A percentile compares a stretch with the other conserved stretches of the same genome.
Conservation (phyloP, 2,888 invertebrate genomes). For the Ecliptopera silaceata region DNA sequence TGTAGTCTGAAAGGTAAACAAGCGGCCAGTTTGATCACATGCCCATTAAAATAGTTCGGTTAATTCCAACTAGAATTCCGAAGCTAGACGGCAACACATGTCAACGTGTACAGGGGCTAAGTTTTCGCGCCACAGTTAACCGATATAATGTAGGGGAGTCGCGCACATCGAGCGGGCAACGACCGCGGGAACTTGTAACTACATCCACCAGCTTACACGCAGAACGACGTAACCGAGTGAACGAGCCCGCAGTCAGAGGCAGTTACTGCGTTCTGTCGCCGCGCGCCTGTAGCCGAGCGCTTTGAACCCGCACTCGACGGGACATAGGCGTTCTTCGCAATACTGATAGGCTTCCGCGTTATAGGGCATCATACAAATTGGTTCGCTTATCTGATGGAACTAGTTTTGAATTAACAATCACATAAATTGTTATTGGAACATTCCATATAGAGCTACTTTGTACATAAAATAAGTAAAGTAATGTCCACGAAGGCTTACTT, state of each 20-base stretch:
- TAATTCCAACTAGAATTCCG: constrained; percentile 1
- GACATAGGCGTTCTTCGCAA: constrained; percentile 62
- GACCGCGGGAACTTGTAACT: constrained; percentile 82
- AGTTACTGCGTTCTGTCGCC: constrained; percentile 50
- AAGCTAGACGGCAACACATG: constrained; percentile 25
- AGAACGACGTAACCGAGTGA: constrained; percentile 60
- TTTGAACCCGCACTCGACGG: constrained; percentile 66
- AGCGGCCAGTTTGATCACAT: not conserved
- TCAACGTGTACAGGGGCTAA: constrained; percentile 45
- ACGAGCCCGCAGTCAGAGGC: constrained; percentile 28
- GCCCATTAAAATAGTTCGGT: not conserved
- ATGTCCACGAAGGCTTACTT: no score
- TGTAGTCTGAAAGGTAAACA: no score
- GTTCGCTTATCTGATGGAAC: constrained; percentile 20
- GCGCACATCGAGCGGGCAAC: constrained; percentile 74
- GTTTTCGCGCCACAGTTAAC: constrained; percentile 68
- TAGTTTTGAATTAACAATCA: constrained; percentile 7
- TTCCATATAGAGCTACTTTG: no score
- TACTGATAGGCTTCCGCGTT: constrained; percentile 63
- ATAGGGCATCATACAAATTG: constrained; percentile 35
- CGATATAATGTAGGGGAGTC: constrained; percentile 69
- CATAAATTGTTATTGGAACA: not conserved
- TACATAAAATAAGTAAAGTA: not conserved
- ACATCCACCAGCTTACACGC: constrained; percentile 62
- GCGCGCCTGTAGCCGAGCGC: constrained; percentile 52